These are phyloP conservation scores for Drosophila kanapiae DNA, from an alignment of 1,140 invertebrate genomes.

Conservation along the genomic window DNA sequence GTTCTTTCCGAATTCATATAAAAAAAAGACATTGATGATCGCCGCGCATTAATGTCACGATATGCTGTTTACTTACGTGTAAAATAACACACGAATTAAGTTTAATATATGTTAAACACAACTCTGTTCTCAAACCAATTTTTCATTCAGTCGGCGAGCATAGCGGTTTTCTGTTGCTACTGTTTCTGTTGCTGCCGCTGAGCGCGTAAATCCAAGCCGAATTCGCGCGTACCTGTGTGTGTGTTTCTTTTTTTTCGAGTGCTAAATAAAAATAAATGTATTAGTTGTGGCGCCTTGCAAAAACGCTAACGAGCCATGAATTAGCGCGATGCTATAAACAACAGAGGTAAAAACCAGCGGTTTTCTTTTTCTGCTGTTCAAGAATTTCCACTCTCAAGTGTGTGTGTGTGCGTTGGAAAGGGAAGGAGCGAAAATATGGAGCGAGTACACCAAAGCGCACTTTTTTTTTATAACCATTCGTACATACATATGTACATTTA, in stretches of 20 bases:
- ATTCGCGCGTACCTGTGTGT: conserved; percentile 3
- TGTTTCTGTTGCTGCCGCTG: background rate
- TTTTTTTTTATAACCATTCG: conserved; percentile 16
- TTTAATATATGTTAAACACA: background rate
- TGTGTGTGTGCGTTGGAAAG: conserved; percentile 18
- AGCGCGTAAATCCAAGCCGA: conserved; percentile 9
- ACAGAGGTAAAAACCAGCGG: conserved; percentile 37
- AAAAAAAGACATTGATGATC: conserved; percentile 1
- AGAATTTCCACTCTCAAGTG: conserved; percentile 26
- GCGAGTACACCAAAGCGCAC: conserved; percentile 35
- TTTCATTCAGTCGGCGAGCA: conserved; percentile 12
- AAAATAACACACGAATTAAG: background rate
- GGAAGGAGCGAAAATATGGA: conserved; percentile 17
- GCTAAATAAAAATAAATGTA: conserved; percentile 1
- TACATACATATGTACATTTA: conserved; percentile 9
- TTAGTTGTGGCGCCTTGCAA: conserved; percentile 9
- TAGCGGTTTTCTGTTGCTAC: background rate
- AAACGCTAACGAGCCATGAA: conserved; percentile 12
- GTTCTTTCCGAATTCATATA: background rate
- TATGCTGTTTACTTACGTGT: background rate
- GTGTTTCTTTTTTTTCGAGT: conserved; percentile 6
- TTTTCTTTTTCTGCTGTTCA: conserved; percentile 21
- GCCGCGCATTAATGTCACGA: background rate
- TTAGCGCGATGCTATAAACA: conserved; percentile 38
- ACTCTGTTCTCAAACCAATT: background rate